Evolutionary conservation across 2,113 vertebrate species (phyloP).

Genomic region (Stegostoma tigrinum): DNA sequence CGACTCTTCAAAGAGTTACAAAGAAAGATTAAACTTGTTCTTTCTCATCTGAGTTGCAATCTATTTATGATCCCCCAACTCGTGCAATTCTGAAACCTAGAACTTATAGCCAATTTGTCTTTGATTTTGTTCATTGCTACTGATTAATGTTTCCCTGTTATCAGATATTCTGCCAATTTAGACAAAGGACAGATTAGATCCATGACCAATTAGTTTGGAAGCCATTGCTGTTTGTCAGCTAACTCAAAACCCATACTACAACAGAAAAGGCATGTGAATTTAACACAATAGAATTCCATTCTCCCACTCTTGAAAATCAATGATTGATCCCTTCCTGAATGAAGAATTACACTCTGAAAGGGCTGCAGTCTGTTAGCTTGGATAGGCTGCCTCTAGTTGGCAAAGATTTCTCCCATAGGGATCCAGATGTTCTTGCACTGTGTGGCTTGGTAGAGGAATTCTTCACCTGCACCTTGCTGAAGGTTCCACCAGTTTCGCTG

Average conservation of each 20-base stretch:
- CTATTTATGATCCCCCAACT: background rate
- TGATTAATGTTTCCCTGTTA: background rate
- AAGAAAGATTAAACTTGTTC: background rate
- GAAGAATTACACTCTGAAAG: background rate
- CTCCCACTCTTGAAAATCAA: background rate
- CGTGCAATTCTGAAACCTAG: background rate
- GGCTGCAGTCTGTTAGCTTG: background rate
- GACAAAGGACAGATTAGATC: background rate
- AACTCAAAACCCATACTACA: background rate
- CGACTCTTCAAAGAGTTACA: background rate
- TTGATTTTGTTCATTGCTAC: background rate
- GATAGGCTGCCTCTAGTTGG: slow-evolving; percentile 39
- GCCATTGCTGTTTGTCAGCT: background rate
- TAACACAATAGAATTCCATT: background rate
- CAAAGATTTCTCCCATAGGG: slow-evolving; percentile 63
- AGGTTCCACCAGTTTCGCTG: slow-evolving; percentile 46
- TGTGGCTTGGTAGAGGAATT: slow-evolving; percentile 62
- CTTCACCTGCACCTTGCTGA: slow-evolving; percentile 46
- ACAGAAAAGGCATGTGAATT: background rate
- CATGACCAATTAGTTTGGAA: background rate
- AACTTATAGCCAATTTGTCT: background rate
- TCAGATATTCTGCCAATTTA: background rate
- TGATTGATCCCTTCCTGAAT: background rate
- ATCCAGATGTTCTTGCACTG: slow-evolving; percentile 81
- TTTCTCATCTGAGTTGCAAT: background rate